Base-by-base conservation (phyloP, 2,888 invertebrate genomes). In the Watsonalla cultraria region DNA sequence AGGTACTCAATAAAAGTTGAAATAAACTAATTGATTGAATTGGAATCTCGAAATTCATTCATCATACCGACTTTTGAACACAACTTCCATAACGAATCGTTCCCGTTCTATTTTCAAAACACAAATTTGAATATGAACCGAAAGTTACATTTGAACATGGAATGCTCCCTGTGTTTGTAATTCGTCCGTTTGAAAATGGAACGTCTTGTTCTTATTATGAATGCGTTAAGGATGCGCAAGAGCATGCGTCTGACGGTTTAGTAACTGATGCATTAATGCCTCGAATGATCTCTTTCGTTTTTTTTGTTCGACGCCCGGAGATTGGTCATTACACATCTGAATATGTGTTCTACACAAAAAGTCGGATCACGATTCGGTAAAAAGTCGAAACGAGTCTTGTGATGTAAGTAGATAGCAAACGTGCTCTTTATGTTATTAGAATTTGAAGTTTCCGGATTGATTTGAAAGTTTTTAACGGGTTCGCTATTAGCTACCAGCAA, bases 311-410 rank as follows among this genome's bases (percentile, higher is more conserved):
- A 78, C 82, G 83, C 83, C 82, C 84, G 86, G 87, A 88, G 90
- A 89, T 89, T 87, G 88, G 86, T 87, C 88, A 87, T 87, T 87
- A 88, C 88, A 83, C 84, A 89, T 89, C 85, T 90, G 90, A 90
- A 89, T 89, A 86, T 88, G 84, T 84, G 83, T 80, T 83, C 81
- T 80, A 73, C 72, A 85, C 80, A 87, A 84, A 86, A 85, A 86
- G 84, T 78, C 76, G 72, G 79, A 82, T 84, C 86, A 89, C 88
- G 88, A 86, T 82, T 85, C 76, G 72, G 82, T 86, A 85, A 85
- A 84, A 86, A 84, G 80, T 82, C 68, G 78, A 79, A 80, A 77
- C 79, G 80, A 73, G 77, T 78, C 74, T 76, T 76, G 78, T 83
- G 78, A 79, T 80, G 84, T 83, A 87, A 86, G 84, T 83, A 81